Conservation (phyloP, 1,140 invertebrate genomes). For the Zophobas atratus region DNA sequence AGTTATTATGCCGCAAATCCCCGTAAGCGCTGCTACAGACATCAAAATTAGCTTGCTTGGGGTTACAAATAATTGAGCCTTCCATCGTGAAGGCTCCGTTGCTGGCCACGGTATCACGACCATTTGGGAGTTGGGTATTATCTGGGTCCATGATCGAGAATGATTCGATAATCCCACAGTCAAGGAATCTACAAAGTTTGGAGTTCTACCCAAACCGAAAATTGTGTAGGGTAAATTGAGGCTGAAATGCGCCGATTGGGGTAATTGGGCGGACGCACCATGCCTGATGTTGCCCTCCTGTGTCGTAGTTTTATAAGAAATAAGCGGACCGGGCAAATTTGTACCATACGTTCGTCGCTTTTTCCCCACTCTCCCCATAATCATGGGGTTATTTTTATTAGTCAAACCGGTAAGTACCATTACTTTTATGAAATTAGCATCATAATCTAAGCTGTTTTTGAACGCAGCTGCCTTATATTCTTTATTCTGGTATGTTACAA, state of each 20-base stretch:
- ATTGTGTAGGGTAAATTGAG: constrained; percentile 95
- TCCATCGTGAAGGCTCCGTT: constrained; percentile 86
- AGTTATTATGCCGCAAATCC: constrained; percentile 89
- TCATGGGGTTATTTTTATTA: constrained; percentile 80
- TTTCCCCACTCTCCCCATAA: constrained; percentile 80
- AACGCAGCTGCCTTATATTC: constrained; percentile 80
- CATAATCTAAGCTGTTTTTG: constrained; percentile 91
- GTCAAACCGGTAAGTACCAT: constrained; percentile 90
- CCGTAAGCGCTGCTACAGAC: constrained; percentile 91
- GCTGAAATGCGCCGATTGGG: constrained; percentile 93
- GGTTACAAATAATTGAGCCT: constrained; percentile 94
- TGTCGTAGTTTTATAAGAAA: constrained; percentile 89
- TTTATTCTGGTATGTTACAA: constrained; percentile 76
- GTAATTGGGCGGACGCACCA: constrained; percentile 88
- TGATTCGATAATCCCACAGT: constrained; percentile 84
- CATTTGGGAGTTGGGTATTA: constrained; percentile 97
- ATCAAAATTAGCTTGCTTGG: constrained; percentile 94
- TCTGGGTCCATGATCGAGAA: constrained; percentile 87
- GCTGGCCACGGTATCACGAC: constrained; percentile 93
- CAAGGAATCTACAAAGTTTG: constrained; percentile 96
- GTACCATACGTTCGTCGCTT: constrained; percentile 84
- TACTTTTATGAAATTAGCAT: constrained; percentile 96
- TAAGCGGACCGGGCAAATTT: constrained; percentile 83
- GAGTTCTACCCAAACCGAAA: constrained; percentile 96
- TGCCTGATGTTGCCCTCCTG: constrained; percentile 83